A percentile compares a stretch with the other conserved stretches of the same genome.
Conservation (phyloP, 1,140 invertebrate genomes). For the Hyposmocoma kahamanoa region DNA sequence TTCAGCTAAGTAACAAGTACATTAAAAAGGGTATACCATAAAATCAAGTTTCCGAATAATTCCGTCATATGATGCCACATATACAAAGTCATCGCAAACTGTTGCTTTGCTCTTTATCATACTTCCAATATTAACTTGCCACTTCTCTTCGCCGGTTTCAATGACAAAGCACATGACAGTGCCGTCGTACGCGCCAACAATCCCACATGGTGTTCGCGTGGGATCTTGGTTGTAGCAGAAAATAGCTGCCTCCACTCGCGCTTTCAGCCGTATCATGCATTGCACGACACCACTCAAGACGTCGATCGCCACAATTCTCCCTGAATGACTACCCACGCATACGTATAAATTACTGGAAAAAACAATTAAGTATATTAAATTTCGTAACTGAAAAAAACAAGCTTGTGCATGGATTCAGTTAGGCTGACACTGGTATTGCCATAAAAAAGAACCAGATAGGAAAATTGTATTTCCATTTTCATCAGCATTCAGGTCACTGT, state of each 20-base stretch:
- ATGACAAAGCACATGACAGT: slow-evolving; percentile 77
- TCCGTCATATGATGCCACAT: slow-evolving; percentile 82
- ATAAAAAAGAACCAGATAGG: too few relatives aligned
- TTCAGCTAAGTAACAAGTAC: too few relatives aligned
- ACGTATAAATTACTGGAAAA: slow-evolving; percentile 52
- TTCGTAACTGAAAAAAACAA: too few relatives aligned
- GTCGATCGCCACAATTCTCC: slow-evolving; percentile 72
- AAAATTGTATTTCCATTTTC: too few relatives aligned
- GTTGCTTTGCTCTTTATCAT: slow-evolving; percentile 81
- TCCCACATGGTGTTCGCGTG: slow-evolving; percentile 25
- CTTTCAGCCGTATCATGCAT: slow-evolving; percentile 36
- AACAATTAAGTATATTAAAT: not conserved
- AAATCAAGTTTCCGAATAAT: slow-evolving; percentile 76
- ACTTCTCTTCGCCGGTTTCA: slow-evolving; percentile 72
- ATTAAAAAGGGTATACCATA: slow-evolving; percentile 60
- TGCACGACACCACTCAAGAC: slow-evolving; percentile 55
- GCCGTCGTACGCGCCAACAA: slow-evolving; percentile 80
- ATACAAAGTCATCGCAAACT: slow-evolving; percentile 61
- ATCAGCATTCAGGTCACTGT: too few relatives aligned
- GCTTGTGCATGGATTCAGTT: too few relatives aligned
- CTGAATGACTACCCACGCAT: slow-evolving; percentile 73
- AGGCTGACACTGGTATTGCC: too few relatives aligned
- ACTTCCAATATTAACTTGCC: slow-evolving; percentile 76
- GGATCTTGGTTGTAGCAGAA: slow-evolving; percentile 34
- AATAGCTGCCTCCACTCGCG: slow-evolving; percentile 56